A percentile compares a stretch with the other conserved stretches of the same genome.
Conservation (phyloP, 2,888 invertebrate genomes). For the Drosophila anomalata region DNA sequence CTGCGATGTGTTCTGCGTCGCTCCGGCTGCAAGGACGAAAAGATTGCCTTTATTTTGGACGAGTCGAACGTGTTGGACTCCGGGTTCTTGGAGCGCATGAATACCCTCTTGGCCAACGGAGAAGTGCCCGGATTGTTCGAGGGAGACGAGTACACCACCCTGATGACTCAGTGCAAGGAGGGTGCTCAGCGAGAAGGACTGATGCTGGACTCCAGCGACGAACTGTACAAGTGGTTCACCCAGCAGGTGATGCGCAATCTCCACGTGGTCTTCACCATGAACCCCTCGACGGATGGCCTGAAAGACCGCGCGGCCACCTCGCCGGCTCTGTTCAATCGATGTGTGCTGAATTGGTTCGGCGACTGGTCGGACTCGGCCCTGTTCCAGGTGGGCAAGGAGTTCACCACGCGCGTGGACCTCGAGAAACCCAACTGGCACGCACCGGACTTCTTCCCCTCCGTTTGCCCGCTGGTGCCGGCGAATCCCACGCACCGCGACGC, state of each 20-base stretch:
- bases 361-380: constrained; percentile 99
- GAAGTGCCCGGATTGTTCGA: constrained; percentile 97
- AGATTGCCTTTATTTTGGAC: constrained; percentile 99
- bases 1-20: constrained; percentile 93
- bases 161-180: constrained; percentile 99
- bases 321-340: constrained; percentile 99
- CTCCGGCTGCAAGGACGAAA: constrained; percentile 97
- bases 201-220: constrained; percentile 99
- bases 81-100: constrained; percentile 99
- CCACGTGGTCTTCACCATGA: constrained; percentile 99
- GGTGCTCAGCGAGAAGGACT: constrained; percentile 98
- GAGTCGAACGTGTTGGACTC: constrained; percentile 99
- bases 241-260: constrained; percentile 99
- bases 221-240: constrained; percentile 99
- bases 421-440: constrained; percentile 93
- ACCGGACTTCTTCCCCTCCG: constrained; percentile 95
- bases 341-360: constrained; percentile 99
- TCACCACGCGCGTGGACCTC: constrained; percentile 97
- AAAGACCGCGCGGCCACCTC: constrained; percentile 99
- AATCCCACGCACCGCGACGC: constrained; percentile 95
- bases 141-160: constrained; percentile 98
- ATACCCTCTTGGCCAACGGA: constrained; percentile 98
- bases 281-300: constrained; percentile 98
- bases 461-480: constrained; percentile 90
- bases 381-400: constrained; percentile 98